Base-by-base conservation (phyloP, 2,797 vertebrate genomes). In the Erpetoichthys calabaricus region DNA sequence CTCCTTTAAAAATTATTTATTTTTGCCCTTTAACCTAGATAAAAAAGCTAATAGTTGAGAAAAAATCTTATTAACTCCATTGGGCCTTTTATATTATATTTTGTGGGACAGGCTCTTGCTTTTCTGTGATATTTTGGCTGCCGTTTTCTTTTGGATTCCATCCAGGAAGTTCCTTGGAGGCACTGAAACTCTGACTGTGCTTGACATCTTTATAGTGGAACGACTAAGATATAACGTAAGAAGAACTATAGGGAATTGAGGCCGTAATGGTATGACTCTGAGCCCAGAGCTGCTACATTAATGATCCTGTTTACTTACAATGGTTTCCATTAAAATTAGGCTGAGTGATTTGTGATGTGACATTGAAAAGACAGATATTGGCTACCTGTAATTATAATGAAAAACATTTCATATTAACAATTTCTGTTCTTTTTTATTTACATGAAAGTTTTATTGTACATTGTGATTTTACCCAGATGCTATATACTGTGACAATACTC, bases 121-220 rank as follows among this genome's bases (percentile, higher is more conserved):
- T 63, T 47, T 61, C 51, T 68, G 75, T 66, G 68, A 77, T 78
- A 74, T 73, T 64, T 69, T 71, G 71, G 70, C 71, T 63, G 60
- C 64, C 66, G 65, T 73, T 70, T 59, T 62, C 53, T 64, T 61
- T 68, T 84, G 83, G 79, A 77, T 59, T 50, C 51, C 55, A 57
- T 74, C 81, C 79, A 81, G 67, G 59, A 58, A 63, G 57, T 53
- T 68, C 70, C 73, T 75, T 66, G 4, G 50, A 67, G 73, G 72
- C 74, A 62, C 56, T 63, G 51, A 45, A 45, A 49, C 70, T 76
- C 59, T 52, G 64, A 75, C 66, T 79, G 65, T 71, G 55, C 77
- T 79, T 82, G 80, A 80, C 78, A 76, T 77, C 79, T 86, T 86
- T 82, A 82, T 78, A 80, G 78, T 76, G 75, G 73, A 80, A 74